Evolutionary conservation across 2,113 vertebrate genomes (phyloP), one percentile per base, ranked within the genome.

Genomic region (Madoqua kirkii): DNA sequence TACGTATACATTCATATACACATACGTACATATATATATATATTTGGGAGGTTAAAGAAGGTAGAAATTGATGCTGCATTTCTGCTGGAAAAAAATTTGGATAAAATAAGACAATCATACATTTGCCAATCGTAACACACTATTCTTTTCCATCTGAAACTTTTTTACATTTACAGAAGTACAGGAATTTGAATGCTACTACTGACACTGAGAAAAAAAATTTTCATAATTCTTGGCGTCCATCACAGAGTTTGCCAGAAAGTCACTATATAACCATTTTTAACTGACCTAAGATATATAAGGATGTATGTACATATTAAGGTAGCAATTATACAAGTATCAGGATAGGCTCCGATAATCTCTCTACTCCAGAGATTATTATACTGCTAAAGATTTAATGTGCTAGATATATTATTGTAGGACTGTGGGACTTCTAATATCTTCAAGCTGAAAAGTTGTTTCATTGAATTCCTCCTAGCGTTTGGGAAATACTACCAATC

Each of bases 1-100:
- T 98, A 97, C 86, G 89, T 97, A 97, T 97, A 97, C 94, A 97
- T 96, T 96, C 74, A 96, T 97, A 97, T 88, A 97, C 48, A 95
- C 95, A 98, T 94, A 97, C 94, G 82, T 96, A 97, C 94, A 98
- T 96, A 97, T 95, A 96, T 97, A 96, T 97, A 97, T 95, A 97
- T 97, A 97, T 79, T 91, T 97, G 91, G 94, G 89, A 96, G 62
- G 91, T 89, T 90, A 97, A 64, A 97, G 57, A 97, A 25, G 5
- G 21, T 91, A 97, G 60, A 97, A 96, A 96, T 78, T 19, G 48
- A 62, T 88, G 94, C 12, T 48, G 29, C 33, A 94, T 57, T 95
- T 94, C 89, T 97, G 89, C 54, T 96, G 57, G 50, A 31, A 96
- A 97, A 97, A 97, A 92, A 59, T 64, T 57, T 52, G 31, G 40